These are phyloP conservation scores for Psilopsiagon aurifrons DNA, from an alignment of 2,113 vertebrate genomes.

Conservation along the genomic window DNA sequence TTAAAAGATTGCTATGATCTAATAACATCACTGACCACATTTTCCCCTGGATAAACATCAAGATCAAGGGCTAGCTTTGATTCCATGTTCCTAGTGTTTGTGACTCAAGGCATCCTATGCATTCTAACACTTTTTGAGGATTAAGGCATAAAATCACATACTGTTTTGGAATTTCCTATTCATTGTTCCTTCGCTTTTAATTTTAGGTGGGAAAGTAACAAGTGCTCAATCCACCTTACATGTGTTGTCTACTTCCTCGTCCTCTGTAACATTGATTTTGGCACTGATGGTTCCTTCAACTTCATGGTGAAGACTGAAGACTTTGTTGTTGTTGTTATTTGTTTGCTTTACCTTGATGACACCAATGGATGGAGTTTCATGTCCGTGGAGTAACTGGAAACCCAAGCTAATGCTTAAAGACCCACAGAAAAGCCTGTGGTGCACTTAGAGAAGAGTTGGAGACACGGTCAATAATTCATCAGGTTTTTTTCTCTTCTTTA, in stretches of 20 bases:
- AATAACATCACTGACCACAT: not conserved
- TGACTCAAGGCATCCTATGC: not conserved
- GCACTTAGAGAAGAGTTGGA: slow-evolving; percentile 32
- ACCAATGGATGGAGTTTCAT: slow-evolving; percentile 46
- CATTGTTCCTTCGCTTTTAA: not conserved
- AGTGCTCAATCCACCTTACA: slow-evolving; percentile 84
- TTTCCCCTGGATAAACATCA: not conserved
- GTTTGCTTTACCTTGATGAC: slow-evolving; percentile 60
- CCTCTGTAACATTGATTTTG: slow-evolving; percentile 82
- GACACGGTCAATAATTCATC: slow-evolving; percentile 44
- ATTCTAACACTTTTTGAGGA: not conserved
- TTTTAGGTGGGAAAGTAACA: slow-evolving; percentile 89
- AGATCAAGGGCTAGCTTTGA: not conserved
- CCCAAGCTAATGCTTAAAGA: slow-evolving; percentile 41
- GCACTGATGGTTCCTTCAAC: slow-evolving; percentile 85
- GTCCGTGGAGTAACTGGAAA: slow-evolving; percentile 26
- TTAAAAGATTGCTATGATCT: not conserved
- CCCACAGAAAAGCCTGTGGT: slow-evolving; percentile 19
- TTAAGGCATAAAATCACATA: not conserved
- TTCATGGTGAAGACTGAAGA: slow-evolving; percentile 84
- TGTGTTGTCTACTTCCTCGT: slow-evolving; percentile 65
- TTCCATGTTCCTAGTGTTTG: not conserved
- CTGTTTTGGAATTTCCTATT: not conserved
- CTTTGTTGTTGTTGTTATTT: slow-evolving; percentile 37
- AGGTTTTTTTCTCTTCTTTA: slow-evolving; percentile 73